Percentiles rank a stretch among this genome's conserved stretches.
phyloP scores from a whole-genome alignment of 2,113 vertebrate species.

The Dolichallabes microphthalmus region DNA sequence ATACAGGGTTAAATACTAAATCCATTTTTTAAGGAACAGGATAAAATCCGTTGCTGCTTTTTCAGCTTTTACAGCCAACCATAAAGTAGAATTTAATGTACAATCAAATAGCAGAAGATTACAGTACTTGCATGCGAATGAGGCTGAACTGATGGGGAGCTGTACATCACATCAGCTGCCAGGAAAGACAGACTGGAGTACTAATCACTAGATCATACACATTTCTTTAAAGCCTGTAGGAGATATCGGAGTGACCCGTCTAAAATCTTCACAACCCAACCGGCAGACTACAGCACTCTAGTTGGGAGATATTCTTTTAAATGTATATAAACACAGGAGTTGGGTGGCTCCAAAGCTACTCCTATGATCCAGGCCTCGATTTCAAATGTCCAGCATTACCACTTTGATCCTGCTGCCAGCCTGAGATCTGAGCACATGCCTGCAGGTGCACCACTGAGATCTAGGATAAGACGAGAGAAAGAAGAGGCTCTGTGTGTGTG shows the following conservation, averaged over 20 bases:
- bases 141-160: conserved; percentile 62
- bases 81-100: conserved; percentile 77
- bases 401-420: conserved; percentile 54
- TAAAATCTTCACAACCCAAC: conserved; percentile 68
- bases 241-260: conserved; percentile 63
- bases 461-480: conserved; percentile 37
- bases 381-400: conserved; percentile 54
- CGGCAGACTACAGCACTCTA: conserved; percentile 42
- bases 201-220: conserved; percentile 67
- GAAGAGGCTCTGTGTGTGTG: conserved; percentile 2
- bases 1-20: conserved; percentile 69
- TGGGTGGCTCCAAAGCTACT: conserved; percentile 53
- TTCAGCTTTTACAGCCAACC: conserved; percentile 69
- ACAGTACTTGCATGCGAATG: conserved; percentile 73
- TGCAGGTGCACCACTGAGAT: conserved; percentile 50
- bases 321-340: conserved; percentile 42
- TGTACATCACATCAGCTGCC: conserved; percentile 65
- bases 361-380: conserved; percentile 48
- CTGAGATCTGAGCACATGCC: conserved; percentile 51
- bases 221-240: conserved; percentile 57
- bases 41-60: conserved; percentile 66
- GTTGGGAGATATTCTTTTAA: conserved; percentile 47
- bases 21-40: conserved; percentile 66
- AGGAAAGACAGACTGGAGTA: conserved; percentile 57
- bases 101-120: conserved; percentile 69